Evolutionary conservation across 2,797 vertebrate species (phyloP), one percentile per base, ranked within the genome.

Genomic region (Gephyroberyx darwinii): DNA sequence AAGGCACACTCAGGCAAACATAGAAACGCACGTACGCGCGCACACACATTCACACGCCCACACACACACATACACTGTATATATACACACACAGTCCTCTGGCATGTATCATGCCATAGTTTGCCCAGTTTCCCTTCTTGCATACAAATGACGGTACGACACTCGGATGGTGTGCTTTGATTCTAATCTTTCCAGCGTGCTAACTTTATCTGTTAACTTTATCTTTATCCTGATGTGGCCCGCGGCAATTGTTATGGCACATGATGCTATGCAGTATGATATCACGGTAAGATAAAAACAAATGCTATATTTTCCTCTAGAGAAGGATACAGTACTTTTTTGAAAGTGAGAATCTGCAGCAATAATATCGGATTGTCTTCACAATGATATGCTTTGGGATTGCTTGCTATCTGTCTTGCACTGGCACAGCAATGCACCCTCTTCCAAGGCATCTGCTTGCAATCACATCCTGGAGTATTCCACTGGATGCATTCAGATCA

Each of bases 131-230:
- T 65, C 47, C 82, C 16, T 1, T 71, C 45, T 31, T 19, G 43
- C 8, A 57, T 43, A 67, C 52, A 66, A 59, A 80, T 56, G 37
- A 51, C 56, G 48, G 53, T 45, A 57, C 43, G 14, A 10, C n/a
- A 69, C 39, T n/a, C 72, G 17, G 22, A 77, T 7, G 33, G 39
- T 70, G 56, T 9, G 31, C 47, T 65, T 65, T 74, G 84, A 90
- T 87, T 80, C 35, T 4, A 52, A 83, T 86, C 81, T 76, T 68
- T 68, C 51, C 53, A 47, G 71, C 63, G 39, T 68, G 71, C 68
- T 80, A 67, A 75, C 83, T 82, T 85, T 84, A 86, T 87, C 86
- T 84, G 43, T 68, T 72, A 53, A 69, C 77, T 82, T 12, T 45
- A 83, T 78, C 84, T 85, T 73, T 75, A 58, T 74, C 60, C 56